Evolutionary conservation across 2,888 invertebrate genomes (phyloP).

Genomic region (Brachypalpus laphriformis): DNA sequence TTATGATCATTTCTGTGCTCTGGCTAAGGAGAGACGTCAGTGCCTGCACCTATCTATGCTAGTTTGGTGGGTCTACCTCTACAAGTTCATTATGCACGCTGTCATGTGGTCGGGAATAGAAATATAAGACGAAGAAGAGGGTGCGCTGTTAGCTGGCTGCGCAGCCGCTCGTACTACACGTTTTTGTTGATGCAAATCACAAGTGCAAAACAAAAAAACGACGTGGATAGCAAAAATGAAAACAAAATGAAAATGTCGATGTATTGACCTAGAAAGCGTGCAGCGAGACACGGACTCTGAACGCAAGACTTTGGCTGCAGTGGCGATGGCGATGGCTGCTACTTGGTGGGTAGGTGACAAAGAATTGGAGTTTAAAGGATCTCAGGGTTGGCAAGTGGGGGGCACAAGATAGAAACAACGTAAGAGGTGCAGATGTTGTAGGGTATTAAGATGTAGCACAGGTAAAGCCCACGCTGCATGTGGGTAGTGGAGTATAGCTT

Average conservation of each 20-base stretch:
- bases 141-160: constrained; percentile 37
- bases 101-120: constrained; percentile 49
- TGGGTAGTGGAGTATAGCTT: too few species aligned
- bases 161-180: constrained; percentile 17
- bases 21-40: constrained; percentile 12
- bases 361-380: not conserved
- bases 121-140: constrained; percentile 35
- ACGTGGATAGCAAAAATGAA: constrained; percentile 64
- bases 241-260: constrained; percentile 68
- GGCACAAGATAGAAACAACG: constrained; percentile 8
- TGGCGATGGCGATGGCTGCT: constrained; percentile 10
- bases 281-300: not conserved
- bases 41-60: constrained; percentile 30
- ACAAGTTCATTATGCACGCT: constrained; percentile 67
- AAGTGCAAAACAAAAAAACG: constrained; percentile 41
- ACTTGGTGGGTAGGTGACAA: constrained; percentile 16
- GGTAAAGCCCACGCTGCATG: not conserved
- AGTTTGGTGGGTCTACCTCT: constrained; percentile 25
- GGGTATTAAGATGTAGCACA: too few species aligned
- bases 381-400: constrained; percentile 21
- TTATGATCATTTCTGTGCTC: constrained; percentile 2
- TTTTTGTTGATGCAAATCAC: constrained; percentile 61
- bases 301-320: constrained; percentile 15
- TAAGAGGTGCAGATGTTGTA: not conserved
- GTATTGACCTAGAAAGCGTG: constrained; percentile 72